A percentile compares a stretch with the other conserved stretches of the same genome.
phyloP scores from a whole-genome alignment of 1,140 invertebrate species.

The Trichomalopsis sarcophagae region DNA sequence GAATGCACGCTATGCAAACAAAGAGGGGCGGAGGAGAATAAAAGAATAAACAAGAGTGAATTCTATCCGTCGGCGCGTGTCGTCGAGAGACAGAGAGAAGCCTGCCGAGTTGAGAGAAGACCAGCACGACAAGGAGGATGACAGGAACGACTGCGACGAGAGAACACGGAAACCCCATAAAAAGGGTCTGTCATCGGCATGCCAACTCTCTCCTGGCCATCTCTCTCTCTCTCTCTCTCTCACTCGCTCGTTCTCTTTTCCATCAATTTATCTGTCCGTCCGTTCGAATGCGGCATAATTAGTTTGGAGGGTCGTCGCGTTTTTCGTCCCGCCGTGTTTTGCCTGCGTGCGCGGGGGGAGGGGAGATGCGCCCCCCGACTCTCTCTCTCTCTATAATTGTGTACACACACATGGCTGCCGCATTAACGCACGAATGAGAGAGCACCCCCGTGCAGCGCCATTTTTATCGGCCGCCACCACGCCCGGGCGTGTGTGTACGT shows the following conservation, averaged over 20 bases:
- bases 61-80: constrained; percentile 42
- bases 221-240: background rate
- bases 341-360: constrained; percentile 61
- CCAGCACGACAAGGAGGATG: constrained; percentile 41
- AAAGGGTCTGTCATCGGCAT: constrained; percentile 59
- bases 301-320: constrained; percentile 59
- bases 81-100: constrained; percentile 13
- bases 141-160: constrained; percentile 40
- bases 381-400: background rate
- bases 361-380: background rate
- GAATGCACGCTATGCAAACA: constrained; percentile 24
- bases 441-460: constrained; percentile 56
- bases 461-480: constrained; percentile 67
- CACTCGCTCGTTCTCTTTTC: constrained; percentile 26
- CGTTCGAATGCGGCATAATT: constrained; percentile 60
- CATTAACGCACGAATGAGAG: constrained; percentile 59
- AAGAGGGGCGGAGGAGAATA: background rate
- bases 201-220: constrained; percentile 33
- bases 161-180: constrained; percentile 50
- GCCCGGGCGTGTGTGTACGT: constrained; percentile 55
- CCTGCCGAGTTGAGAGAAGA: constrained; percentile 19
- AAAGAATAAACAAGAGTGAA: constrained; percentile 40
- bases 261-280: constrained; percentile 56
- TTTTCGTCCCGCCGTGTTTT: constrained; percentile 51
- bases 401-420: constrained; percentile 51